A percentile compares a stretch with the other conserved stretches of the same genome.
phyloP scores from a whole-genome alignment of 2,797 vertebrate genomes.

The Babyrousa celebensis region DNA sequence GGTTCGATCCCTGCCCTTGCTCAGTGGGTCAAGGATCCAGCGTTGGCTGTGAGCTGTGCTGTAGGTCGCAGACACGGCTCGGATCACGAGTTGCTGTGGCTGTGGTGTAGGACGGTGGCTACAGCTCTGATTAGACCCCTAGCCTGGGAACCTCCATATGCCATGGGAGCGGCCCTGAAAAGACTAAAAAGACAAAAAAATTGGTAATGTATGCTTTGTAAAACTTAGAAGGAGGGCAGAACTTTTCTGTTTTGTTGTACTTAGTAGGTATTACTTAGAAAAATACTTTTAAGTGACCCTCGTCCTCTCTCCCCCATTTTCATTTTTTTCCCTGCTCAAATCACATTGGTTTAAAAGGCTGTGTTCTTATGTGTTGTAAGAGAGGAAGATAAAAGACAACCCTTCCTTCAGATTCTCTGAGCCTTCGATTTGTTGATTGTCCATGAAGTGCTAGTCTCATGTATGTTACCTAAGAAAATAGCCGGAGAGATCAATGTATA shows the following conservation, averaged over 20 bases:
- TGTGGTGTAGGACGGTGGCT: too few species aligned
- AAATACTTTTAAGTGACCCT: conserved; percentile 7
- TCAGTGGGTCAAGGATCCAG: too few species aligned
- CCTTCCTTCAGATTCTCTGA: conserved; percentile 29
- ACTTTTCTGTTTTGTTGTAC: not conserved
- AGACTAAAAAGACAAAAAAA: not conserved
- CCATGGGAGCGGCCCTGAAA: too few species aligned
- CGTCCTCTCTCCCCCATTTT: not conserved
- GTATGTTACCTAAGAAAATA: not conserved
- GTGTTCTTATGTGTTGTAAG: not conserved
- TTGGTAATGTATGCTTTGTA: not conserved
- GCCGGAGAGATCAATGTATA: not conserved
- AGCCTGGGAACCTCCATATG: too few species aligned
- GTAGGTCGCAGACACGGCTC: too few species aligned
- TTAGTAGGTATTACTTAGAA: not conserved
- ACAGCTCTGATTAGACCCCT: too few species aligned
- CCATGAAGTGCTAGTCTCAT: not conserved
- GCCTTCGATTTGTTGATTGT: not conserved
- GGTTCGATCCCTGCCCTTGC: too few species aligned
- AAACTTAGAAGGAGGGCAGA: not conserved
- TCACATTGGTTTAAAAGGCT: conserved; percentile 45
- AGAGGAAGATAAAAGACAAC: conserved; percentile 46
- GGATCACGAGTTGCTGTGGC: too few species aligned
- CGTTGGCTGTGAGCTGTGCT: too few species aligned
- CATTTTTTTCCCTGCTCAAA: not conserved